Conservation (phyloP, 2,113 vertebrate genomes). For the Promerops cafer region DNA sequence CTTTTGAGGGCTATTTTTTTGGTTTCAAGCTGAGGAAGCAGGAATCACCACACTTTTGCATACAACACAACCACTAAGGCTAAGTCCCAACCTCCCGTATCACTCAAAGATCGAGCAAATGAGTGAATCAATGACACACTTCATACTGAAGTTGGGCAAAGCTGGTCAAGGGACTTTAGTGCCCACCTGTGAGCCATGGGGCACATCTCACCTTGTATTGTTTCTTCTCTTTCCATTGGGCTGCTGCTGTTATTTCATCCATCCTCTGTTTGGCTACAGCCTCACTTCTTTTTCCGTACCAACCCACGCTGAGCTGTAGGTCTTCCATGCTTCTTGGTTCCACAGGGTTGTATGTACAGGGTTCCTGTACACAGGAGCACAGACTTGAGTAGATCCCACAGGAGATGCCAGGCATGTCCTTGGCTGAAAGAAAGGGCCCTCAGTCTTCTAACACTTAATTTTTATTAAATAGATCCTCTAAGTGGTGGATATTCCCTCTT, state of each 20-base stretch:
- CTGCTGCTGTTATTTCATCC: conserved; percentile 12
- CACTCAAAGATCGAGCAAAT: neutral
- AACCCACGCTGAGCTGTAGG: neutral
- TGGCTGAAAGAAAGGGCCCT: neutral
- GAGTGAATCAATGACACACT: neutral
- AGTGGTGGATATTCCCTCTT: neutral
- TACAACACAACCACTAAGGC: neutral
- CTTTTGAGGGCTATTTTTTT: neutral
- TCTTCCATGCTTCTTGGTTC: neutral
- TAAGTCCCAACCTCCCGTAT: neutral
- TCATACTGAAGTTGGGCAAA: neutral
- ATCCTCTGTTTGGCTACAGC: conserved; percentile 32
- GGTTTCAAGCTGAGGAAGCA: neutral
- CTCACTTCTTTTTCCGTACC: neutral
- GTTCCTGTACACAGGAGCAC: neutral
- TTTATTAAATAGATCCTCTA: neutral
- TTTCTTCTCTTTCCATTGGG: conserved; percentile 19
- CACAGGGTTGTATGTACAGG: neutral
- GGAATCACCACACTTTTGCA: neutral
- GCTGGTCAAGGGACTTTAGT: neutral
- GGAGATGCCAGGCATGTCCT: neutral
- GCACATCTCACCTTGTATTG: neutral
- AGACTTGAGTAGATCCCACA: neutral
- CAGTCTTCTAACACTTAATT: neutral
- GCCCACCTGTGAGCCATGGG: neutral